phyloP scores from a whole-genome alignment of 2,113 vertebrate species.

The Coryphaenoides rupestris region DNA sequence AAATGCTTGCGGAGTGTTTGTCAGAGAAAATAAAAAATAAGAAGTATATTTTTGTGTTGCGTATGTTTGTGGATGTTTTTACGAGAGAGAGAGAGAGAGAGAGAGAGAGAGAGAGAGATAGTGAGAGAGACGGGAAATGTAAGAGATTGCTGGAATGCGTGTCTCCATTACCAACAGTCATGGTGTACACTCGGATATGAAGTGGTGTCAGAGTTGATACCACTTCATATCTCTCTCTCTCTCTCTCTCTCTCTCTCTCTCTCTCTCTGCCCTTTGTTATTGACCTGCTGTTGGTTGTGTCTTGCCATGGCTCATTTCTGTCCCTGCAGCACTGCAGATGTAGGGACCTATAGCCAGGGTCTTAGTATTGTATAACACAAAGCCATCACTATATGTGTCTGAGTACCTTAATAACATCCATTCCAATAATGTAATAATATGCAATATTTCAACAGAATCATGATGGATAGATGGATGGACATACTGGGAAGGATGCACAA shows the following conservation, averaged over 20 bases:
- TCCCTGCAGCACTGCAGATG: slow-evolving; percentile 18
- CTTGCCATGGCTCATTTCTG: slow-evolving; percentile 28
- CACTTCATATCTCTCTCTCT: neutral
- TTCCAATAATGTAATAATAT: no score
- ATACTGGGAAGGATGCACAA: no score
- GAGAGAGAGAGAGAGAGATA: neutral
- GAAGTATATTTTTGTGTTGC: neutral
- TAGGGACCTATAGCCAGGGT: no score
- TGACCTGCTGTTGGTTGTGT: slow-evolving; percentile 46
- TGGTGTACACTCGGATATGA: slow-evolving; percentile 12
- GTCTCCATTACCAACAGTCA: no score
- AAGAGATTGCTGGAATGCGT: slow-evolving; percentile 6
- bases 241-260: slow-evolving; percentile 8
- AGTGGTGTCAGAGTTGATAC: slow-evolving; percentile 24
- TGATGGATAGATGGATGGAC: no score
- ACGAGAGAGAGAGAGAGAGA: neutral
- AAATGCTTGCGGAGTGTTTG: no score
- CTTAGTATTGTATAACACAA: no score
- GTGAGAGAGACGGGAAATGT: neutral
- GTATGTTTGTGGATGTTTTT: neutral
- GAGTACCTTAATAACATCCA: no score
- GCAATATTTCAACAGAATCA: no score
- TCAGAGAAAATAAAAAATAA: no score
- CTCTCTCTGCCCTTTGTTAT: slow-evolving; percentile 33
- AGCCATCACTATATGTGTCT: no score